Evolutionary conservation across 2,797 vertebrate genomes (phyloP).

Genomic region (Eulemur coronatus): DNA sequence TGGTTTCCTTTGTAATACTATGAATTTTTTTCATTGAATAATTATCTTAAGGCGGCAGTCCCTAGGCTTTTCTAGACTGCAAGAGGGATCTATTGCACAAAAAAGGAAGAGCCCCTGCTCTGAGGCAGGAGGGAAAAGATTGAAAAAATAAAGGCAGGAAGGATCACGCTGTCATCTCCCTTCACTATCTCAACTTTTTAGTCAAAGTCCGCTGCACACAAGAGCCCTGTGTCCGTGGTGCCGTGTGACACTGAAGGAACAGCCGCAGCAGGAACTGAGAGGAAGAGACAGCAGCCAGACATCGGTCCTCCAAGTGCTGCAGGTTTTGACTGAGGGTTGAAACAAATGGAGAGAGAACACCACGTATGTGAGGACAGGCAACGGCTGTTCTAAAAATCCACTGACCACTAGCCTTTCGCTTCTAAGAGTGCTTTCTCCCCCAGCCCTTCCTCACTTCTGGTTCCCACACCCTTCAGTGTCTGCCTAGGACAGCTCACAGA

Average conservation of each 20-base stretch:
- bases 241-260: rapidly evolving
- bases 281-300: background rate
- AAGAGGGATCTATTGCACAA: background rate
- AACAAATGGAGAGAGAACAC: background rate
- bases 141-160: background rate
- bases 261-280: background rate
- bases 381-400: background rate
- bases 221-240: rapidly evolving
- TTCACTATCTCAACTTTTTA: background rate
- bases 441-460: background rate
- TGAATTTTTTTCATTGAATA: background rate
- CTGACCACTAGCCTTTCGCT: background rate
- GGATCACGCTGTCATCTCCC: background rate
- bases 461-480: background rate
- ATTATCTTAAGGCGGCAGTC: background rate
- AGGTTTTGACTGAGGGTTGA: background rate
- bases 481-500: background rate
- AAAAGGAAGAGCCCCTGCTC: background rate
- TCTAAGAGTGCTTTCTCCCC: background rate
- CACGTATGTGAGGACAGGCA: background rate
- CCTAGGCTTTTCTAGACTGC: background rate
- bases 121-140: background rate
- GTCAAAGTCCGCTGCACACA: background rate
- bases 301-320: background rate
- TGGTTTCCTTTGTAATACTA: background rate